phyloP scores from a whole-genome alignment of 2,888 invertebrate species.

The Empis livida region DNA sequence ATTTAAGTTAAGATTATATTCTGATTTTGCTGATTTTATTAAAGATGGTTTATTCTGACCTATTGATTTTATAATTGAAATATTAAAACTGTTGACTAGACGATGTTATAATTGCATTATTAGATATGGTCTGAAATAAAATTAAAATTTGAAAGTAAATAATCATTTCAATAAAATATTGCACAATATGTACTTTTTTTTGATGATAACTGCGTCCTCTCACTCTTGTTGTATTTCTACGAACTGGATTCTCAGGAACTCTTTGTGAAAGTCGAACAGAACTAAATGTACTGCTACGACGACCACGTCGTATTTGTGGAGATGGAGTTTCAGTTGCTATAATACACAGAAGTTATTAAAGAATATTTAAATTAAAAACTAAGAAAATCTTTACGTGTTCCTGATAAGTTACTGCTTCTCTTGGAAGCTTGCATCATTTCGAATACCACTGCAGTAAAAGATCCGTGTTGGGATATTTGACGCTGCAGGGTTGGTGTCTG shows the following conservation, averaged over 20 bases:
- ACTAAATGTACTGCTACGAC: constrained; percentile 40
- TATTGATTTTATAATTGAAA: too few species aligned
- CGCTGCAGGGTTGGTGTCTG: constrained; percentile 45
- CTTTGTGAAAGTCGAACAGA: constrained; percentile 44
- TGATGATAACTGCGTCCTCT: constrained; percentile 33
- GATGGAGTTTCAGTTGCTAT: constrained; percentile 35
- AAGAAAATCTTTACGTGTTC: constrained; percentile 27
- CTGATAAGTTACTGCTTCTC: constrained; percentile 29
- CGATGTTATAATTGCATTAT: constrained; percentile 31
- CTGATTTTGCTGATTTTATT: too few species aligned
- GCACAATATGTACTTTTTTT: constrained; percentile 25
- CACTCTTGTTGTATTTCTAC: constrained; percentile 44
- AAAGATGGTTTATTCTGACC: too few species aligned
- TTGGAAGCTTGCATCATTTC: constrained; percentile 68
- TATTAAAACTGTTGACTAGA: constrained; percentile 15
- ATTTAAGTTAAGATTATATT: too few species aligned
- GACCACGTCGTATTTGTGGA: constrained; percentile 32
- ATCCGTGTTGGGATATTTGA: constrained; percentile 59
- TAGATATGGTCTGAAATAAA: constrained; percentile 28
- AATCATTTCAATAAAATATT: background rate
- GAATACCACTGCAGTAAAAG: constrained; percentile 77
- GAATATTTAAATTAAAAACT: background rate
- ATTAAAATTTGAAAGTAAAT: background rate
- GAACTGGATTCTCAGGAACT: constrained; percentile 36
- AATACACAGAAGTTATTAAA: background rate